phyloP scores from a whole-genome alignment of 2,113 vertebrate genomes.

The Chloroceryle aenea region DNA sequence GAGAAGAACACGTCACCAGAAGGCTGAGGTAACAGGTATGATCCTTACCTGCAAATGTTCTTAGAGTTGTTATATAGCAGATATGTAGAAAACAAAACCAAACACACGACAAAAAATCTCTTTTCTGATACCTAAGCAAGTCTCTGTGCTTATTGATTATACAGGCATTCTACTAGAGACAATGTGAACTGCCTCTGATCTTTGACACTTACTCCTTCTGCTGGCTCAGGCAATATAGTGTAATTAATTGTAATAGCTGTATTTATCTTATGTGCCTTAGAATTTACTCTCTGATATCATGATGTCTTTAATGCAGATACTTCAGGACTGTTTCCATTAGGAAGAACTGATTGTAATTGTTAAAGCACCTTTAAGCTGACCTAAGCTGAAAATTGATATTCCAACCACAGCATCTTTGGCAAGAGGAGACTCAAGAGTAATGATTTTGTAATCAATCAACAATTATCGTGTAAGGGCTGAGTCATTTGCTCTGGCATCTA shows the following conservation, averaged over 20 bases:
- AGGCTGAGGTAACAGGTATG: background rate
- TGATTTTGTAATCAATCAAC: background rate
- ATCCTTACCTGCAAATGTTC: background rate
- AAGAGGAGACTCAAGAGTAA: background rate
- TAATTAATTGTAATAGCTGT: constrained; percentile 59
- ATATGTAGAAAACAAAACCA: background rate
- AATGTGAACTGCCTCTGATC: constrained; percentile 15
- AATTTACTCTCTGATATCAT: constrained; percentile 14
- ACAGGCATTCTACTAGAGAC: constrained; percentile 1
- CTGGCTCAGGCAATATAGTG: constrained; percentile 28
- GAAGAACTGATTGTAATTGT: background rate
- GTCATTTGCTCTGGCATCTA: background rate
- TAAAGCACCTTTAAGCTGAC: constrained; percentile 18
- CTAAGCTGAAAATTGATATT: background rate
- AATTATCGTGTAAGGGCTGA: background rate
- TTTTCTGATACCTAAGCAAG: constrained; percentile 22
- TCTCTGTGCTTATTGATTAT: background rate
- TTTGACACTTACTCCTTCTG: background rate
- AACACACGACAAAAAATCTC: background rate
- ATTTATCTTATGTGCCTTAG: constrained; percentile 33
- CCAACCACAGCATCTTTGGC: background rate
- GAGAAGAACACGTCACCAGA: background rate
- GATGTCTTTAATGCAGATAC: background rate
- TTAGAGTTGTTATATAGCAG: background rate
- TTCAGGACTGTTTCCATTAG: background rate